Evolutionary conservation across 2,888 invertebrate genomes (phyloP).

Genomic region (Tetrapedia diversipes): DNA sequence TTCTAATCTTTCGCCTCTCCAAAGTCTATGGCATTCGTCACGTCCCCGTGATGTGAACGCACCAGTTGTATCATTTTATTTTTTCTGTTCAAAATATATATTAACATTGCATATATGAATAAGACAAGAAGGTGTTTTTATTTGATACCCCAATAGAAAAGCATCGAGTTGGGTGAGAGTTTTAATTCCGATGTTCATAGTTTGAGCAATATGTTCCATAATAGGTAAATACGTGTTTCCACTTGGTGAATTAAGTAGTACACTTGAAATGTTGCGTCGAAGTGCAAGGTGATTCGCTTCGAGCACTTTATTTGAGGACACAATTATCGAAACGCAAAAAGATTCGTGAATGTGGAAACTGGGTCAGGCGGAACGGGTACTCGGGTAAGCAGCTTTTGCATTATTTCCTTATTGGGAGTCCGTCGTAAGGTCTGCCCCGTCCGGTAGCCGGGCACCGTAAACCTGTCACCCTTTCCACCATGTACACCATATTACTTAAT

Average conservation of each 20-base stretch:
- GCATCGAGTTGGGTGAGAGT: no score
- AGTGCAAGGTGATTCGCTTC: constrained; percentile 1
- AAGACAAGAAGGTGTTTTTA: no score
- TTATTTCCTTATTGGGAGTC: constrained; percentile 22
- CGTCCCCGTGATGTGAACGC: no score
- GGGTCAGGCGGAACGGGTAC: not conserved
- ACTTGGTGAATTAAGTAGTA: no score
- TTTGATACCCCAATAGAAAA: no score
- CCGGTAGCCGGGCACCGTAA: not conserved
- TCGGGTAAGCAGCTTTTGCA: not conserved
- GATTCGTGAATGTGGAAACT: not conserved
- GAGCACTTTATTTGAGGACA: not conserved
- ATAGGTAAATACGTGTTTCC: not conserved
- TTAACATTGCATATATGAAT: no score
- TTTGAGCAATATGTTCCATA: not conserved
- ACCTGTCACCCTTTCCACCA: not conserved
- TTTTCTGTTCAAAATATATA: no score
- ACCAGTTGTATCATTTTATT: no score
- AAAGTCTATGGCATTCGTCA: no score
- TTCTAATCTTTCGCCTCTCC: no score
- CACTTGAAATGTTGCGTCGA: not conserved
- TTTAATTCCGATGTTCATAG: no score
- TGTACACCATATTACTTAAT: not conserved
- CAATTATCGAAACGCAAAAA: constrained; percentile 9
- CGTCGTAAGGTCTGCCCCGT: not conserved